These are phyloP conservation scores for Scarus forsteni DNA, from an alignment of 2,797 vertebrate genomes.

Conservation along the genomic window DNA sequence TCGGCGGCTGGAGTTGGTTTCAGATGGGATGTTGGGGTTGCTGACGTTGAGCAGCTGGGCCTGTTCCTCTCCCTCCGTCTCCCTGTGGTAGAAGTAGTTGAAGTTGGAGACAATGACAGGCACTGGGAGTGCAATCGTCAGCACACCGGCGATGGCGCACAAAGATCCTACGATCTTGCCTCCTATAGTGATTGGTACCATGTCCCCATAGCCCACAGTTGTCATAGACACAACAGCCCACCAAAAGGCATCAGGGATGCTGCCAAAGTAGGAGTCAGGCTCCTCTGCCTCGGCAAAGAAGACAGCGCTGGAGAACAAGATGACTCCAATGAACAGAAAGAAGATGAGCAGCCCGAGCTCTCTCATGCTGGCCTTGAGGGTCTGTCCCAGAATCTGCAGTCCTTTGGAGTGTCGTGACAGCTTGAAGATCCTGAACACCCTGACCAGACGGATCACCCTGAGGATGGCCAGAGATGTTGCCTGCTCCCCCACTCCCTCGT, in stretches of 20 bases:
- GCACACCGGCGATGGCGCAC: slow-evolving; percentile 99
- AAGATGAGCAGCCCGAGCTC: slow-evolving; percentile 98
- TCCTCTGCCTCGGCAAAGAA: slow-evolving; percentile 99
- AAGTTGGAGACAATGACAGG: slow-evolving; percentile 99
- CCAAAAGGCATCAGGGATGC: slow-evolving; percentile 99
- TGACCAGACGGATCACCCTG: slow-evolving; percentile 99
- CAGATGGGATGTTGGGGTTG: slow-evolving; percentile 96
- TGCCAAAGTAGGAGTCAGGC: slow-evolving; percentile 91
- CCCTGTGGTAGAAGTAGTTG: slow-evolving; percentile 99
- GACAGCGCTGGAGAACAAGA: slow-evolving; percentile 98
- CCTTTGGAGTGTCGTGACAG: slow-evolving; percentile 99
- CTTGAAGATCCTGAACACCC: slow-evolving; percentile 99
- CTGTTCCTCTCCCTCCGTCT: slow-evolving; percentile 99
- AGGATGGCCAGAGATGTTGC: slow-evolving; percentile 98
- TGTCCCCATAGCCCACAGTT: slow-evolving; percentile 99
- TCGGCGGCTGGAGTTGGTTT: slow-evolving; percentile 96
- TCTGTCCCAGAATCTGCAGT: slow-evolving; percentile 99
- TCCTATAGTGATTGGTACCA: slow-evolving; percentile 99
- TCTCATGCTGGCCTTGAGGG: slow-evolving; percentile 99
- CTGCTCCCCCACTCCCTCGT: slow-evolving; percentile 94
- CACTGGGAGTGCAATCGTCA: slow-evolving; percentile 99
- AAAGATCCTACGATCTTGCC: slow-evolving; percentile 99
- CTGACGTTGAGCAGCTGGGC: slow-evolving; percentile 98
- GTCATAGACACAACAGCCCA: slow-evolving; percentile 99
- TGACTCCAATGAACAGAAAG: slow-evolving; percentile 99